Base-by-base conservation (phyloP, 64 coral and sea anemone genomes). In the Montipora capricornis region DNA sequence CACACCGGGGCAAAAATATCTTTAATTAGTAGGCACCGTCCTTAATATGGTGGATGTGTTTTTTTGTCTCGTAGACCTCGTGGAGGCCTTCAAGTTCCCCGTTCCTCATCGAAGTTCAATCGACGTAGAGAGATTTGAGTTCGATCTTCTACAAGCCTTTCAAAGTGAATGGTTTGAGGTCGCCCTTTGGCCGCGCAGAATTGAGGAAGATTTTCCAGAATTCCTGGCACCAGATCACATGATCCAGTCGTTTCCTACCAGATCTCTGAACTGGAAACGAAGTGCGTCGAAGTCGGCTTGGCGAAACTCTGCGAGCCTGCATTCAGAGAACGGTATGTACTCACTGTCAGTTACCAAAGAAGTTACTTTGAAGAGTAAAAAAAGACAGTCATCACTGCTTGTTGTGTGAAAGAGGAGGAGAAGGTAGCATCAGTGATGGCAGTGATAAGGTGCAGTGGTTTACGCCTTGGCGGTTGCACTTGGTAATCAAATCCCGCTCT, bases 91-190 rank as follows among this genome's bases (percentile, higher is more conserved):
- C 2, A 70, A 71, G 7, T 49, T 70, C 19, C 46, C 44, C 2
- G 45, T 49, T 0, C n/a, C 82, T 9, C 82, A 69, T 44, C 82
- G 62, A 64, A 49, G 61, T n/a, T 84, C 62, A 47, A 69, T 84
- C 82, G 62, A 84, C 61, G 16, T 69, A 17, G 82, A 84, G 0
- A 60, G 82, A 19, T 84, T 84, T 16, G 62, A 85, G 62, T 51
- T 51, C 6, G 66, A 85, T 49, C 52, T 76, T 13, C 74, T 95
- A 49, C 16, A 13, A 44, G 46, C 84, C 17, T 95, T 95, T 88
- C 89, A 95, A 77, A 75, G 8, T 9, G 82, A 95, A 13, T 95
- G 94, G 94, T 90, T 95, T 74, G 94, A 95, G 46, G 83, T 91
- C 37, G 89, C 53, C 8, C 48, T 87, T 22, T 75, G 80, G 75